Percentiles rank a stretch among this genome's conserved stretches.
phyloP scores from a whole-genome alignment of 2,888 invertebrate genomes.

The Smittia aterrima region DNA sequence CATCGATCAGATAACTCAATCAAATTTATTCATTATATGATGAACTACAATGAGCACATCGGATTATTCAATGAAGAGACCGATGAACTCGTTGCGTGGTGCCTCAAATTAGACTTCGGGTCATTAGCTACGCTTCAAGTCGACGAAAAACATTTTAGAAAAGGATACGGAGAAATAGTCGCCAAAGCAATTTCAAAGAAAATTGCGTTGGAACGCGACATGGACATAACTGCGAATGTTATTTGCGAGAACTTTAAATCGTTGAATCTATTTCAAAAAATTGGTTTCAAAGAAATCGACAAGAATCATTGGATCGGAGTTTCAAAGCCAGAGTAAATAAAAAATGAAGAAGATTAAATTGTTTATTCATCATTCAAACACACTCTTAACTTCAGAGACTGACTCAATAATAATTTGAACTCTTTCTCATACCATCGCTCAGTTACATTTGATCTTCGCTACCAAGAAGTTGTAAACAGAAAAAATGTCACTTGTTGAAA shows the following conservation, averaged over 20 bases:
- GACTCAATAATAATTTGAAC: not conserved
- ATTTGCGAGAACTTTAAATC: conserved; percentile 45
- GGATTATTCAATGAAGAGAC: conserved; percentile 47
- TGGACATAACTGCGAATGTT: conserved; percentile 48
- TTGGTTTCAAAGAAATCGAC: conserved; percentile 47
- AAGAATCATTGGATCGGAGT: conserved; percentile 20
- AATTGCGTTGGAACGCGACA: conserved; percentile 45
- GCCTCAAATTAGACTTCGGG: conserved; percentile 45
- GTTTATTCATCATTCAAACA: too few relatives aligned
- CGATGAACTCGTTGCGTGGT: conserved; percentile 51
- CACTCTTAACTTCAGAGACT: not conserved
- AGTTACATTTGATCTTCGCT: not conserved
- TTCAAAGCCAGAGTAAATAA: not conserved
- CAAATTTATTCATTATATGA: conserved; percentile 48
- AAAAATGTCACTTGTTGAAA: conserved; percentile 43
- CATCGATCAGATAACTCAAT: conserved; percentile 48
- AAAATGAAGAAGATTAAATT: not conserved
- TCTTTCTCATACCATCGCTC: too few relatives aligned
- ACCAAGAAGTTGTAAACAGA: not conserved
- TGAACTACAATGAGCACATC: conserved; percentile 47
- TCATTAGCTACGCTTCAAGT: conserved; percentile 48
- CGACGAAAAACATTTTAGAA: conserved; percentile 45
- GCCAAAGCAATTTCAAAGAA: conserved; percentile 46
- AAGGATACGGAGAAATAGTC: conserved; percentile 46
- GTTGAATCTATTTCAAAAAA: conserved; percentile 45